These are phyloP conservation scores for Darevskia nairensis DNA, from an alignment of 2,797 vertebrate genomes.

Conservation along the genomic window DNA sequence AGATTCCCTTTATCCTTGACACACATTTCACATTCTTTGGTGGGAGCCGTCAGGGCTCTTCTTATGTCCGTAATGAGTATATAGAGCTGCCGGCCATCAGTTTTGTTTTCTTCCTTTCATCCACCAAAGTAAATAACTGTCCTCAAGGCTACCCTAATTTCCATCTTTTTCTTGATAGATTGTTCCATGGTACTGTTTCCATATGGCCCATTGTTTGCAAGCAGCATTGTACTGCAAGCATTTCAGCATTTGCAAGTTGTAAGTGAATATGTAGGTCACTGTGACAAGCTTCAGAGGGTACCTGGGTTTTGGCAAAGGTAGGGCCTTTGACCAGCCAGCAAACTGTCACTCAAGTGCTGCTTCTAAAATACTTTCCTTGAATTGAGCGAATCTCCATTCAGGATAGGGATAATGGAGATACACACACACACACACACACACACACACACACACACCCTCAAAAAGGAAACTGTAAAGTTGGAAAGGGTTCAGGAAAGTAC, in stretches of 20 bases:
- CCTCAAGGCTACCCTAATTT: not conserved
- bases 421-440: not conserved
- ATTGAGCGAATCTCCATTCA: not conserved
- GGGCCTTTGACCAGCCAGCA: not conserved
- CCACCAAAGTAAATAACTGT: too few species aligned
- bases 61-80: not conserved
- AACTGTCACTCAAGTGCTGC: not conserved
- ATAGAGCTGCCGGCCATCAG: not conserved
- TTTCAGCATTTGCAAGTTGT: not conserved
- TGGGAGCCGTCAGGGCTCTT: not conserved
- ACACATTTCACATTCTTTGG: not conserved
- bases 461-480: not conserved
- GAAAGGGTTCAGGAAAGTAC: too few species aligned
- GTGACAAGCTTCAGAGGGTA: not conserved
- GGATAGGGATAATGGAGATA: too few species aligned
- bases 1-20: not conserved
- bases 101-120: not conserved
- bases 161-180: not conserved
- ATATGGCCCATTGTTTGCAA: not conserved
- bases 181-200: not conserved
- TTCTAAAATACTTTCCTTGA: not conserved
- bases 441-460: not conserved
- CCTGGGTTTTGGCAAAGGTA: not conserved
- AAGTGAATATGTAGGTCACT: slow-evolving; percentile 8
- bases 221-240: not conserved